phyloP scores from a whole-genome alignment of 1,140 invertebrate species.

The Drosophila orosa region DNA sequence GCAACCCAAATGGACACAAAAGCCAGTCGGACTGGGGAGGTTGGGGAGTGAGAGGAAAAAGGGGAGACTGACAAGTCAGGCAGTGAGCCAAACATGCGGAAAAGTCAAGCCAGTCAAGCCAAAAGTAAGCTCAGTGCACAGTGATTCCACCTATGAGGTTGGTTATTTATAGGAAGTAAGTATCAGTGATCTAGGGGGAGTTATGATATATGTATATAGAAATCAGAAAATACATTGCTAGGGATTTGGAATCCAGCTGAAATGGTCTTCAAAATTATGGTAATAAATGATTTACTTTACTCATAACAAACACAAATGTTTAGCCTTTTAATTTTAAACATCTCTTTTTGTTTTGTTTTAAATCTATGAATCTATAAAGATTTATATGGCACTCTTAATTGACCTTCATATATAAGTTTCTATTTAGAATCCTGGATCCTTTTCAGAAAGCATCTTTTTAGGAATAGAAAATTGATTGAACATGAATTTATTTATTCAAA shows the following conservation, averaged over 20 bases:
- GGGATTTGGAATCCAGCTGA: too few relatives aligned
- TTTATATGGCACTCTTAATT: too few relatives aligned
- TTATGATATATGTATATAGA: rapidly evolving
- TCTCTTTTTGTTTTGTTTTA: not conserved
- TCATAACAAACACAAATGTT: not conserved
- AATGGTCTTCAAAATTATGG: too few relatives aligned
- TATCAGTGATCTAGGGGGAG: too few relatives aligned
- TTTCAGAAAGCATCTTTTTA: too few relatives aligned
- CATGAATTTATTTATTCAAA: too few relatives aligned
- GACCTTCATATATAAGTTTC: too few relatives aligned
- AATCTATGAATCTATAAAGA: not conserved
- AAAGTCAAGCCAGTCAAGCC: constrained; percentile 60
- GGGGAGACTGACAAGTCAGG: constrained; percentile 33
- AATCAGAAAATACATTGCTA: too few relatives aligned
- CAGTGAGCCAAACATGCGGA: constrained; percentile 65
- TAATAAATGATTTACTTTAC: not conserved
- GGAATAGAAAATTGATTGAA: too few relatives aligned
- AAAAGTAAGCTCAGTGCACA: constrained; percentile 21
- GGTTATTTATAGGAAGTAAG: not conserved
- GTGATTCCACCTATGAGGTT: constrained; percentile 1
- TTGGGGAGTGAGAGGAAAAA: not conserved
- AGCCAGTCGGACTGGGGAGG: constrained; percentile 4
- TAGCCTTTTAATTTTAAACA: too few relatives aligned
- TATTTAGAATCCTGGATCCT: too few relatives aligned
- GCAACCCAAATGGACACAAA: constrained; percentile 47